Conservation (phyloP, 2,888 invertebrate genomes). For the Protodeltote pygarga region DNA sequence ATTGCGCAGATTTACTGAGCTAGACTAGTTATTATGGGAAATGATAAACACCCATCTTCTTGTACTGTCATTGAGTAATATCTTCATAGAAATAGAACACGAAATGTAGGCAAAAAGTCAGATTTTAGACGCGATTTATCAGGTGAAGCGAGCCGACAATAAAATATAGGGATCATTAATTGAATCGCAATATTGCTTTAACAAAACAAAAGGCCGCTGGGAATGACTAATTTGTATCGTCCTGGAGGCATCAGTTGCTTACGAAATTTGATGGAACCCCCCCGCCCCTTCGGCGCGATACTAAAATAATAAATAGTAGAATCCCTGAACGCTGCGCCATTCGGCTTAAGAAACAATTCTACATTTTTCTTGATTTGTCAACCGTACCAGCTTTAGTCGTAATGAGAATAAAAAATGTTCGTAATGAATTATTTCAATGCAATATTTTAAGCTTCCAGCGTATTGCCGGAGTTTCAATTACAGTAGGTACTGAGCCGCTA, state of each 20-base stretch:
- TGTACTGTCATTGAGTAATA: slow-evolving; percentile 1
- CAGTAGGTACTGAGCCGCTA: slow-evolving; percentile 6
- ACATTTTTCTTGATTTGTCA: slow-evolving; percentile 56
- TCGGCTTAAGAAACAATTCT: slow-evolving; percentile 51
- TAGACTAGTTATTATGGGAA: neutral
- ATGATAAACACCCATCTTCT: slow-evolving; percentile 6
- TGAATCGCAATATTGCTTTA: slow-evolving; percentile 78
- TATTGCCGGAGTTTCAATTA: slow-evolving; percentile 39
- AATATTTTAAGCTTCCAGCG: slow-evolving; percentile 37
- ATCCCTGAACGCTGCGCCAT: slow-evolving; percentile 48
- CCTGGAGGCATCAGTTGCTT: slow-evolving; percentile 69
- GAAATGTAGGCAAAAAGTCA: slow-evolving; percentile 58
- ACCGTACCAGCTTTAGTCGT: slow-evolving; percentile 25
- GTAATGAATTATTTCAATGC: slow-evolving; percentile 33
- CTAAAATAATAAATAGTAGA: slow-evolving; percentile 62
- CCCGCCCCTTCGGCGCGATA: slow-evolving; percentile 46
- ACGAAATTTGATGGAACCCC: slow-evolving; percentile 64
- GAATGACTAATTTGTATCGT: slow-evolving; percentile 77
- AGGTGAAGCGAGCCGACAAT: slow-evolving; percentile 73
- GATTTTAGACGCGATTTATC: slow-evolving; percentile 67
- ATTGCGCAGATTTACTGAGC: no score
- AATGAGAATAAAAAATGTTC: slow-evolving; percentile 34
- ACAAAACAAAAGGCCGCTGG: slow-evolving; percentile 74
- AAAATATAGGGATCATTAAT: slow-evolving; percentile 80
- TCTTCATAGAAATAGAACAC: slow-evolving; percentile 24